Evolutionary conservation across 2,797 vertebrate species (phyloP).

Genomic region (Leptatherina wallacei): DNA sequence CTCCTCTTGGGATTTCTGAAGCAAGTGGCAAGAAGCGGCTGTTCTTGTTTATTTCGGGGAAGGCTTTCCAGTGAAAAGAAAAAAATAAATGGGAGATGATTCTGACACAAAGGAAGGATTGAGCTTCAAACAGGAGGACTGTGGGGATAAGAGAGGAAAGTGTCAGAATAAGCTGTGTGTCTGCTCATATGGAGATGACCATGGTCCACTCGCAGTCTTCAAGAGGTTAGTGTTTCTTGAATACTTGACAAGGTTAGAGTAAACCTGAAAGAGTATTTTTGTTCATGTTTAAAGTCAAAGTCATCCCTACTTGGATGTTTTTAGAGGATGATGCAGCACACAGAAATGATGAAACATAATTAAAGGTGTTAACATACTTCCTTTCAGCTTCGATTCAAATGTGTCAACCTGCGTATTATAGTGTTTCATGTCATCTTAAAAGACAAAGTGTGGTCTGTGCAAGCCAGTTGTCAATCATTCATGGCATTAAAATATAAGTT

Average conservation of each 20-base stretch:
- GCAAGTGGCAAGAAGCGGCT: slow-evolving; percentile 50
- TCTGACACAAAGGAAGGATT: slow-evolving; percentile 14
- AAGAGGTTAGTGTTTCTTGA: slow-evolving; percentile 83
- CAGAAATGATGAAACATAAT: background rate
- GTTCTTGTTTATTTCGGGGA: slow-evolving; percentile 27
- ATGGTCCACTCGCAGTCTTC: slow-evolving; percentile 82
- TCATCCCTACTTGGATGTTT: background rate
- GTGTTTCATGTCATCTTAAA: slow-evolving; percentile 39
- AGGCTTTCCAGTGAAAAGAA: slow-evolving; percentile 5
- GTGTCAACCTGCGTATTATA: slow-evolving; percentile 6
- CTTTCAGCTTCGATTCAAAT: slow-evolving; percentile 9
- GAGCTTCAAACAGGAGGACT: slow-evolving; percentile 8
- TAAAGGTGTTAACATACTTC: background rate
- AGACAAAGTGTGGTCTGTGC: slow-evolving; percentile 55
- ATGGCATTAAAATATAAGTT: slow-evolving; percentile 68
- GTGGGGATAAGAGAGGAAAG: slow-evolving; percentile 28
- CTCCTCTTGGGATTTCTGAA: slow-evolving; percentile 71
- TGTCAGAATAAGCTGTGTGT: slow-evolving; percentile 40
- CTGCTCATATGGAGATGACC: slow-evolving; percentile 73
- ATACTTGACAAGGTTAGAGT: background rate
- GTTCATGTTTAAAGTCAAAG: background rate
- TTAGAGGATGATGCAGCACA: background rate
- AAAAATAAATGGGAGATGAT: slow-evolving; percentile 36
- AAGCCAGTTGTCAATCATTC: slow-evolving; percentile 77
- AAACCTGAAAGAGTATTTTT: background rate